These are phyloP conservation scores for Gymnarchus niloticus DNA, from an alignment of 2,113 vertebrate genomes.

Conservation along the genomic window DNA sequence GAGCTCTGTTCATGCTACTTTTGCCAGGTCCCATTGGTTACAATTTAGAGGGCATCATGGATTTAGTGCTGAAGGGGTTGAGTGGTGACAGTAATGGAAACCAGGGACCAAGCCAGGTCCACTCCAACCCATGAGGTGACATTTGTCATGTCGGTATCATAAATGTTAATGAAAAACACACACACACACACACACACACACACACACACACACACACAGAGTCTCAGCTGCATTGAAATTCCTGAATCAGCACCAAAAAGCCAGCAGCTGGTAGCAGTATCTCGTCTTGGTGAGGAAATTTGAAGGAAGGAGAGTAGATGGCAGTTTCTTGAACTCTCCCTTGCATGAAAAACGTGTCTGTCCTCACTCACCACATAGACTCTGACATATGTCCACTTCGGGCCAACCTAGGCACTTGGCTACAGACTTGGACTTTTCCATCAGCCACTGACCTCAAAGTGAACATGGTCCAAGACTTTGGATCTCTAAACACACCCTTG, in stretches of 20 bases:
- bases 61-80: not conserved
- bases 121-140: not conserved
- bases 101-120: not conserved
- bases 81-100: not conserved
- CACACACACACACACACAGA: not conserved
- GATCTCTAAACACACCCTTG: too few relatives aligned
- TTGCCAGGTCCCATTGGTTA: not conserved
- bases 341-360: not conserved
- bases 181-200: too few relatives aligned
- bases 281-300: not conserved
- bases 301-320: not conserved
- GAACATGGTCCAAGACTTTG: not conserved
- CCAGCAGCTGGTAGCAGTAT: not conserved
- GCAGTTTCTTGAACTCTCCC: not conserved
- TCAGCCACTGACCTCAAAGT: not conserved
- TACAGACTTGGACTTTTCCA: not conserved
- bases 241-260: constrained; percentile 10
- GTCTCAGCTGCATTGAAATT: not conserved
- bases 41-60: not conserved
- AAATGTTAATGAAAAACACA: not conserved
- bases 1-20: too few relatives aligned
- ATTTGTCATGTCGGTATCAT: not conserved
- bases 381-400: not conserved
- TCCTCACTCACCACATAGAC: not conserved
- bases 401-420: not conserved